These are phyloP conservation scores for Atta texana DNA, from an alignment of 1,140 invertebrate species.

Conservation along the genomic window DNA sequence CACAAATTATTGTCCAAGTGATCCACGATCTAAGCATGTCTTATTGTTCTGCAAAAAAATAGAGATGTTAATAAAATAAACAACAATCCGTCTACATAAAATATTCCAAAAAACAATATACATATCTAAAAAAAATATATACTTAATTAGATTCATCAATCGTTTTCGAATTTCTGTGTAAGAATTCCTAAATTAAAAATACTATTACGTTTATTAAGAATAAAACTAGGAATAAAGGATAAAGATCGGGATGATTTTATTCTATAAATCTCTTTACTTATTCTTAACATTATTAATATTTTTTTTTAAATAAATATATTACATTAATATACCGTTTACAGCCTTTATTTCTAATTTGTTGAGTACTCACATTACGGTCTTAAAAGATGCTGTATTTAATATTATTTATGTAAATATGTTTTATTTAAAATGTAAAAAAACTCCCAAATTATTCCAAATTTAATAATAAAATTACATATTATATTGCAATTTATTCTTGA, in stretches of 20 bases:
- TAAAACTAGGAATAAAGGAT: constrained; percentile 4
- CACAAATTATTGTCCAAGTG: constrained; percentile 18
- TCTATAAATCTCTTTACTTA: constrained; percentile 4
- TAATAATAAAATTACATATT: neutral
- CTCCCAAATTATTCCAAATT: neutral
- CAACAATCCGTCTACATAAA: neutral
- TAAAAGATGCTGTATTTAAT: no score
- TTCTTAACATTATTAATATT: constrained; percentile 1
- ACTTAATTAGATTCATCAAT: neutral
- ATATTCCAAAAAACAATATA: neutral
- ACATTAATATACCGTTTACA: no score
- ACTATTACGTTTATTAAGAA: neutral
- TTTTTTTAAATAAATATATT: neutral
- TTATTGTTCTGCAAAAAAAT: constrained; percentile 40
- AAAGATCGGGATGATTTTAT: neutral
- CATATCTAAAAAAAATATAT: neutral
- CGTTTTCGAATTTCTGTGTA: neutral
- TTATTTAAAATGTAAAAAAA: no score
- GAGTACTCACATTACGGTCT: no score
- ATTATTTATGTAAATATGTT: no score
- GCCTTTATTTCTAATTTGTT: no score
- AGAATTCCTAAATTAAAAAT: neutral
- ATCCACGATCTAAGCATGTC: constrained; percentile 30
- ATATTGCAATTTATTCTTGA: constrained; percentile 8
- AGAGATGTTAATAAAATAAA: constrained; percentile 16